Conservation (phyloP, 2,797 vertebrate genomes). For the Catamblyrhynchus diadema region DNA sequence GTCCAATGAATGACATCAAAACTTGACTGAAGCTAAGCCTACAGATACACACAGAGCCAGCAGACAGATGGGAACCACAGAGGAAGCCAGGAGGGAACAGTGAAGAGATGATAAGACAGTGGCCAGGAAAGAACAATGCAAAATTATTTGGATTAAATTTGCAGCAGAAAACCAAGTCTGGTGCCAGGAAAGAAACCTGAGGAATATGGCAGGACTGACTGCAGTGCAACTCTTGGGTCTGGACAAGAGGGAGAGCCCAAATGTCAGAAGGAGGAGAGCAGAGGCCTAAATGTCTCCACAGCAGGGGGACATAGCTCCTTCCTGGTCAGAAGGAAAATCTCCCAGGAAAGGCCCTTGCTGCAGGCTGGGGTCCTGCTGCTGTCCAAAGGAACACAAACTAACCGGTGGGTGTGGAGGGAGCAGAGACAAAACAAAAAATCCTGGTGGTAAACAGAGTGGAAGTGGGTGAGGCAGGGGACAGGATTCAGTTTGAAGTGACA, state of each 20-base stretch:
- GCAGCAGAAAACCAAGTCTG: neutral
- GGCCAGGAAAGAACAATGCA: slow-evolving; percentile 1
- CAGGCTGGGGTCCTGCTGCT: neutral
- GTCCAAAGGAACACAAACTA: neutral
- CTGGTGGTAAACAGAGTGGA: slow-evolving; percentile 2
- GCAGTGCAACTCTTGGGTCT: neutral
- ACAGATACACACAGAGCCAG: neutral
- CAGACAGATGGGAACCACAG: neutral
- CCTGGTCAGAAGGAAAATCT: neutral
- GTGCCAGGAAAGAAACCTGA: slow-evolving; percentile 4
- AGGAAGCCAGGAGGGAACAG: slow-evolving; percentile 19
- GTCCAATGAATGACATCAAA: neutral
- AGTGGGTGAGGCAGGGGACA: slow-evolving; percentile 33
- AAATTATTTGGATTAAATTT: neutral
- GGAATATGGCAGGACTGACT: neutral
- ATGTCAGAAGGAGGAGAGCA: neutral
- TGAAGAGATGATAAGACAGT: slow-evolving; percentile 25
- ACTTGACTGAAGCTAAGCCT: neutral
- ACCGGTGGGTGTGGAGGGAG: neutral
- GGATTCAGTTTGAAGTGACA: neutral
- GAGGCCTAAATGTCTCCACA: neutral
- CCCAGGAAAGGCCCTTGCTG: neutral
- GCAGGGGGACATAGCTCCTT: neutral
- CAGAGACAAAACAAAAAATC: neutral
- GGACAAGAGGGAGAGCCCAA: neutral